Base-by-base conservation (phyloP, 2,797 vertebrate species). In the Salarias fasciatus region DNA sequence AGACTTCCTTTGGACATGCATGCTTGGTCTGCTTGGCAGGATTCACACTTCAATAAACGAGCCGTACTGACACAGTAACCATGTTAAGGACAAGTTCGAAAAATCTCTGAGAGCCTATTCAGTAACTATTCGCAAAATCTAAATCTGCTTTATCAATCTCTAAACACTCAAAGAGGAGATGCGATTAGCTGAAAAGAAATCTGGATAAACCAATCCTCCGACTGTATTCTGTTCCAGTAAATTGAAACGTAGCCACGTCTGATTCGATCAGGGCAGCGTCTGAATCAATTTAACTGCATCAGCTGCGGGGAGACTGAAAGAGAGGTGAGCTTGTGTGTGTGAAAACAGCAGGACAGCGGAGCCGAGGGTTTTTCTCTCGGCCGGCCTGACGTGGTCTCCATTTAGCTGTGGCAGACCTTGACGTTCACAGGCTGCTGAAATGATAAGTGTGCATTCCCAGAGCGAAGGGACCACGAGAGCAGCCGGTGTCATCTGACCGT, bases 401-500 rank as follows among this genome's bases (percentile, higher is more conserved):
- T 54, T 56, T 1, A 50, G 36, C 51, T 33, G 29, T 9, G 51
- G n/a, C n/a, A n/a, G n/a, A n/a, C n/a, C 52, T 71, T 68, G 53
- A 63, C 54, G 62, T 63, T 69, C 42, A 71, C 46, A 51, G 55
- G 57, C 37, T 24, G 67, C 60, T 63, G 48, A 67, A 69, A 84
- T 63, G 60, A 73, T 69, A 50, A 68, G 50, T 36, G 43, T 61
- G 69, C 66, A 59, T 70, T 84, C 51, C 51, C 31, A 13, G 60
- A 46, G 29, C 49, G 15, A 38, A 62, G 37, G 18, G 3, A 24
- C 55, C 0, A 51, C 63, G 38, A 3, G 65, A 69, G 61, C 44
- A 52, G 41, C 50, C 14, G 30, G 42, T 54, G 78, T 88, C 86
- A 89, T 70, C 72, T 85, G 85, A 89, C 82, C 63, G 2, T 50